These are phyloP conservation scores for Habrosyne pyritoides DNA, from an alignment of 2,888 invertebrate genomes.

Conservation along the genomic window DNA sequence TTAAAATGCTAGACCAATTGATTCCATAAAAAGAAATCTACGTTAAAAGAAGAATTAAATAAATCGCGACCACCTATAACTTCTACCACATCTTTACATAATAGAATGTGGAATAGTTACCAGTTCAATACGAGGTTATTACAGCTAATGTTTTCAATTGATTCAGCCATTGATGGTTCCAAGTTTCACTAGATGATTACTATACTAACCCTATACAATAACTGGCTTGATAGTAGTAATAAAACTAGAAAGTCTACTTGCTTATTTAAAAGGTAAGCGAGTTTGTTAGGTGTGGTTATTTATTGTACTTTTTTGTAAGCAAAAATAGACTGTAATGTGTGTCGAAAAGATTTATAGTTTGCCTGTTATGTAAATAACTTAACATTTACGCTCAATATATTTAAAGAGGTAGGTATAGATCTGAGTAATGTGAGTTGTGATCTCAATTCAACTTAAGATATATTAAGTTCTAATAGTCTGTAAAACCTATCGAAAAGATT, in stretches of 20 bases:
- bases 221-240: neutral
- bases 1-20: no score
- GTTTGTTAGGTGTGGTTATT: neutral
- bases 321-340: no score
- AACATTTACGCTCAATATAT: no score
- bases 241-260: neutral
- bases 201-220: neutral
- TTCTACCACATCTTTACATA: slow-evolving; percentile 14
- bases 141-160: slow-evolving; percentile 38
- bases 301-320: neutral
- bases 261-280: neutral
- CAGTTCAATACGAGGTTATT: slow-evolving; percentile 36
- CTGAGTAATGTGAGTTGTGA: no score
- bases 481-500: no score
- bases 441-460: no score
- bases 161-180: slow-evolving; percentile 24
- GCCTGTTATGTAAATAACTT: no score
- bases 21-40: no score
- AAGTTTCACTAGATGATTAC: neutral
- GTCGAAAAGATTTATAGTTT: no score
- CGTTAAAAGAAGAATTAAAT: no score
- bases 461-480: no score
- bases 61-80: neutral
- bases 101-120: slow-evolving; percentile 29
- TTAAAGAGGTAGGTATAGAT: no score